Base-by-base conservation (phyloP, 2,888 invertebrate species). In the Scaptomyza reducta region DNA sequence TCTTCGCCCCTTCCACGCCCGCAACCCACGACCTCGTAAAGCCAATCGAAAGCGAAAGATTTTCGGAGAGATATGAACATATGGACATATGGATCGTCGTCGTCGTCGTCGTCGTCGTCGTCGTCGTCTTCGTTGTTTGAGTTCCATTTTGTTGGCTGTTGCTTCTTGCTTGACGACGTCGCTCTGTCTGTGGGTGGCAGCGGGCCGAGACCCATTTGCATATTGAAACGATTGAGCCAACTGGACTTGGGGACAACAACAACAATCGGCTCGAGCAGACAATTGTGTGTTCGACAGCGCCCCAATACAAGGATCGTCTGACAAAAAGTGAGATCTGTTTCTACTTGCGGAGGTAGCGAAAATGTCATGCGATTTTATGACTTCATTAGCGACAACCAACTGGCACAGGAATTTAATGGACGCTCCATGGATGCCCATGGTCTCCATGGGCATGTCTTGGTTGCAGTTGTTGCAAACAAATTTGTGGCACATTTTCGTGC, bases 321-420 rank as follows among this genome's bases (percentile, higher is more conserved):
- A 72, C 74, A 71, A 65, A 84, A 80, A 77, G 78, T 73, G 73
- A 79, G 81, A 80, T 84, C 85, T 65, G 70, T 53, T 68, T 68
- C 33, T 65, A 56, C 68, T 57, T 65, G 53, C 49, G 57, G 57
- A 70, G 81, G 78, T 67, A 75, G 76, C 79, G 69, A 73, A 82
- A 88, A 88, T 88, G 90, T 90, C 90, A 90, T 91, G 90, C 84
- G 83, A 88, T 85, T 91, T 90, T 89, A 90, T 90, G 90, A 91
- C 90, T 90, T 90, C 91, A 90, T 90, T 90, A 90, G 91, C 83
- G 82, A 78, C 72, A 84, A 67, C 56, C 63, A 50, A 50, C 6
- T 25, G 50, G 60, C 60, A 61, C 16, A 68, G 79, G 83, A 83
- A 79, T 79, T 82, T 82, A 79, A 79, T 83, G 79, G 79, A 53